Conservation (phyloP, 1,140 invertebrate genomes). For the Dreissena polymorpha region DNA sequence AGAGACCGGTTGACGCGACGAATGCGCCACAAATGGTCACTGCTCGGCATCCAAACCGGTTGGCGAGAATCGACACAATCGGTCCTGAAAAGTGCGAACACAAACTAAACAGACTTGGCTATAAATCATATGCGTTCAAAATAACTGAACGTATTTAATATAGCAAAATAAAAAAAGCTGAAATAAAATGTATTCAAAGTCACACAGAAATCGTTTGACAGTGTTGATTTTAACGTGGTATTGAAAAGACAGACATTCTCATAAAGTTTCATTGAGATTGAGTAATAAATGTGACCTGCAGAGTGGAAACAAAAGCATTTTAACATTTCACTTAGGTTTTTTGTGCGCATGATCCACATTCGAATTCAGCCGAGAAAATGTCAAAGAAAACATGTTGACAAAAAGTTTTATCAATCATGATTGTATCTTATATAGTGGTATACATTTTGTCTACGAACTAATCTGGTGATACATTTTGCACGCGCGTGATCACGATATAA, state of each 20-base stretch:
- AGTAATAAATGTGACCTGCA: no score
- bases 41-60: slow-evolving; percentile 95
- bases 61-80: slow-evolving; percentile 95
- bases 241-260: background rate
- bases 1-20: slow-evolving; percentile 88
- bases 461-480: no score
- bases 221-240: background rate
- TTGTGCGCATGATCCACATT: no score
- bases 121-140: background rate
- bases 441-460: no score
- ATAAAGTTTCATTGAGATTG: no score
- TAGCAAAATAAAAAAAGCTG: background rate
- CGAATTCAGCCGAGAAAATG: no score
- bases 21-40: slow-evolving; percentile 95
- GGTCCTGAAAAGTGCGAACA: slow-evolving; percentile 85
- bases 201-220: background rate
- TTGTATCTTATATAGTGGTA: no score
- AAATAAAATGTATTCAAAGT: background rate
- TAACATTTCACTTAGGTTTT: no score
- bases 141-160: background rate
- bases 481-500: no score
- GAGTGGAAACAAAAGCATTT: no score
- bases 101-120: background rate
- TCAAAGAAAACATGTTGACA: no score
- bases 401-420: no score